Percentiles rank a stretch among this genome's conserved stretches.
Conservation (phyloP, 1,140 invertebrate genomes). For the Diabrotica undecimpunctata region DNA sequence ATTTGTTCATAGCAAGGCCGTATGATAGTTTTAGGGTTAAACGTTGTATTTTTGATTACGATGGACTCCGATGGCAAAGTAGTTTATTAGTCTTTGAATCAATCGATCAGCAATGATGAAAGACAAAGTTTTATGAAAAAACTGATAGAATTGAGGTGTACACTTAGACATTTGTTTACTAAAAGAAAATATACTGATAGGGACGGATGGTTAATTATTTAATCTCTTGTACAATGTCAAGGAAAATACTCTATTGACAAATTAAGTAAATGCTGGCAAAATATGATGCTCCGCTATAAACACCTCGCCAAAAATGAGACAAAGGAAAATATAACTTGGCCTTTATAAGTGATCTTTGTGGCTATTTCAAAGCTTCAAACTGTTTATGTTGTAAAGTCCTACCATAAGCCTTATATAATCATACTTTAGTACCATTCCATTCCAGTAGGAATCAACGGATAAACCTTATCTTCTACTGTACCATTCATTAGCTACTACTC, state of each 20-base stretch:
- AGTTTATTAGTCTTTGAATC: slow-evolving; percentile 5
- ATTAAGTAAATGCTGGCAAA: slow-evolving; percentile 32
- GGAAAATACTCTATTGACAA: slow-evolving; percentile 27
- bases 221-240: slow-evolving; percentile 25
- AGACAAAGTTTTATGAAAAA: slow-evolving; percentile 25
- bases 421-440: no score
- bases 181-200: slow-evolving; percentile 27
- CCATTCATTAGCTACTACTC: no score
- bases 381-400: no score
- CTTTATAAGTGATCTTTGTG: no score
- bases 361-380: no score
- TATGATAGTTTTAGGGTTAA: no score
- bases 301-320: slow-evolving; percentile 21
- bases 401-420: no score
- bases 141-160: slow-evolving; percentile 26
- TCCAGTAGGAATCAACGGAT: no score
- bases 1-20: no score
- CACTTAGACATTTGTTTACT: slow-evolving; percentile 24
- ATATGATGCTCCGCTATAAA: slow-evolving; percentile 26
- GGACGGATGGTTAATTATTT: slow-evolving; percentile 28
- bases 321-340: slow-evolving; percentile 28
- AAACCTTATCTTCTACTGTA: no score
- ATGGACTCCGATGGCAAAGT: slow-evolving; percentile 6
- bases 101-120: slow-evolving; percentile 16
- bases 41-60: no score